Evolutionary conservation across 2,797 vertebrate species (phyloP), one percentile per base, ranked within the genome.

Genomic region (Adelosebastes latens): DNA sequence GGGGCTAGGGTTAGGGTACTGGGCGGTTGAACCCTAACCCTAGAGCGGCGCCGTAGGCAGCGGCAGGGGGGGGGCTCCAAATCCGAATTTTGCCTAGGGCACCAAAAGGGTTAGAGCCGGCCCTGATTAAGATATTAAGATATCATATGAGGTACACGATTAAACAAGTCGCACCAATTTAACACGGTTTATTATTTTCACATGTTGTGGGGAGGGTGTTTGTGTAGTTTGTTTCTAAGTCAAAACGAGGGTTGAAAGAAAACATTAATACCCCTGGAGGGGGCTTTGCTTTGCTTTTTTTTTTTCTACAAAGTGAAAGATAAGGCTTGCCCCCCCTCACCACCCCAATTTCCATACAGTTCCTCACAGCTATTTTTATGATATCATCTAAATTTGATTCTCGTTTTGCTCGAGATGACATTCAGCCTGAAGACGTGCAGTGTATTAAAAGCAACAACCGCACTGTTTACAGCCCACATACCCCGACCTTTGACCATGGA

Each of bases 321-420:
- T 34, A 27, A 55, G 13, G 13, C 27, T 24, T 39, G 6, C 1
- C 36, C 12, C 29, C 42, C 18, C 34, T 13, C 12, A 7, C 29
- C 31, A 5, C 12, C 14, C 16, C 2, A 6, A 63, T 69, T 39
- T 29, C 8, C 39, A 36, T 25, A 25, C 36, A 25, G 27, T 39
- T 63, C 22, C 27, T 67, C 36, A 11, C 31, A 73, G 60, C 63
- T 70, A 6, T 70, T 55, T 72, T 29, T 11, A 8, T 27, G 49
- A 64, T 73, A 63, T 78, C 25, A 63, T 74, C 42, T 65, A 49
- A 64, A 75, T 74, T 7, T 39, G 52, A 77, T 77, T 78, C 27
- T 58, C 1, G 72, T 77, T 60, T 58, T 71, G 53, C 42, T 77
- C 24, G 13, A 24, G 72, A 27, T 46, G 39, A 74, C 72, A 31